These are phyloP conservation scores for Montipora efflorescens DNA, from an alignment of 64 coral and sea anemone species.

Conservation along the genomic window DNA sequence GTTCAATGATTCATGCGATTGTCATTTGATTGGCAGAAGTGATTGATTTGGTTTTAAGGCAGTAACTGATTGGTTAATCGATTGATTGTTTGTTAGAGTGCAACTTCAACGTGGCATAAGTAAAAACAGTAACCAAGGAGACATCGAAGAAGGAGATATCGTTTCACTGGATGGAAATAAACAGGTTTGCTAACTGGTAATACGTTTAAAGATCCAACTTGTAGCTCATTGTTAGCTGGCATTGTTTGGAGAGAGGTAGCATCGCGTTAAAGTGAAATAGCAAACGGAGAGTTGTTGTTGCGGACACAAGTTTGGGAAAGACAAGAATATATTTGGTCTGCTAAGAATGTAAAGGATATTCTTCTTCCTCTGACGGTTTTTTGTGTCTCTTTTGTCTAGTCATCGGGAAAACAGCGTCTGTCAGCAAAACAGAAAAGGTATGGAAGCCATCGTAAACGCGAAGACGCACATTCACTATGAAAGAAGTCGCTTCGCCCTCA, in stretches of 20 bases:
- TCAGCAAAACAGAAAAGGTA: slow-evolving; percentile 85
- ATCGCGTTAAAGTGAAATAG: too few relatives aligned
- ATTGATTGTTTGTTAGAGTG: slow-evolving; percentile 32
- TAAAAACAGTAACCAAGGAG: slow-evolving; percentile 35
- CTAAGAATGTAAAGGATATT: neutral
- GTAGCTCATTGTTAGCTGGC: too few relatives aligned
- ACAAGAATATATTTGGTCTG: too few relatives aligned
- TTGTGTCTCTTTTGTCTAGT: slow-evolving; percentile 23
- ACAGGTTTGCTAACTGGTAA: neutral
- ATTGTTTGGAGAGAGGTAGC: too few relatives aligned
- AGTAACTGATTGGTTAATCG: neutral
- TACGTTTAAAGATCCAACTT: neutral
- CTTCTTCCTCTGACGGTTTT: neutral
- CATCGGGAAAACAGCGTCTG: slow-evolving; percentile 66
- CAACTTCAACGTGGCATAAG: slow-evolving; percentile 81
- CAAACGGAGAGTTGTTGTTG: too few relatives aligned
- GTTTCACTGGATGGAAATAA: neutral
- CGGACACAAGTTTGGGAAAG: too few relatives aligned
- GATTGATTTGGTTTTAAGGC: neutral
- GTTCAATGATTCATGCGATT: neutral
- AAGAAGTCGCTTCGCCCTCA: too few relatives aligned
- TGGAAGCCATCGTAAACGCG: neutral
- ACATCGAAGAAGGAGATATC: slow-evolving; percentile 46
- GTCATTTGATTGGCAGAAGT: neutral
- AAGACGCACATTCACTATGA: too few relatives aligned